Percentiles rank a stretch among this genome's conserved stretches.
These are phyloP conservation scores for Erannis defoliaria DNA, from an alignment of 2,888 invertebrate genomes.

Conservation along the genomic window DNA sequence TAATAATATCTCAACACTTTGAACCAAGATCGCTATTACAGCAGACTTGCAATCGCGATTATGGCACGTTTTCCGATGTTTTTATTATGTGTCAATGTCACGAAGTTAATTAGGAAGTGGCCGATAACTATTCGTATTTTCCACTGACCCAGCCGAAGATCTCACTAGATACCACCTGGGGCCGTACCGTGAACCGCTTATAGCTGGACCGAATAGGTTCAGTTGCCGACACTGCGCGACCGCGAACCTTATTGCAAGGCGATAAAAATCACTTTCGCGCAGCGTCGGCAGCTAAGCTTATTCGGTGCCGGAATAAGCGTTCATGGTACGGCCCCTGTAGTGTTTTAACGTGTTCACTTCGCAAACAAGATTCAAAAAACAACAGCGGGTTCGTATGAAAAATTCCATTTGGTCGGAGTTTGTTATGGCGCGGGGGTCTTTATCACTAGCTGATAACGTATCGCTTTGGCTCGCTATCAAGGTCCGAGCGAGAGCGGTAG, in stretches of 20 bases:
- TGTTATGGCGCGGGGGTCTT: conserved; percentile 61
- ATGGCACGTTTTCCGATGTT: conserved; percentile 16
- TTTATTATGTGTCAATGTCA: conserved; percentile 30
- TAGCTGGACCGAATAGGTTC: too few relatives aligned
- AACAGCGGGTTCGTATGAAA: conserved; percentile 26
- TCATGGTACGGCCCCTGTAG: too few relatives aligned
- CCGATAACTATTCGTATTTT: conserved; percentile 37
- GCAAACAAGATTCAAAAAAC: conserved; percentile 24
- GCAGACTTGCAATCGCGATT: conserved; percentile 1
- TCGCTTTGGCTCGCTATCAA: conserved; percentile 62
- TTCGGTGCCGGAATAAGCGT: too few relatives aligned
- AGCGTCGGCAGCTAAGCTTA: too few relatives aligned
- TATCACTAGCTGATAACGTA: conserved; percentile 64
- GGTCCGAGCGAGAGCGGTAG: conserved; percentile 56
- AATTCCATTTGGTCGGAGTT: conserved; percentile 47
- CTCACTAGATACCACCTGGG: conserved; percentile 1
- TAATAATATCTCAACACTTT: too few relatives aligned
- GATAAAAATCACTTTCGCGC: too few relatives aligned
- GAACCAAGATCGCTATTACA: not conserved
- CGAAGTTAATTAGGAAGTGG: conserved; percentile 37
- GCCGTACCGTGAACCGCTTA: too few relatives aligned
- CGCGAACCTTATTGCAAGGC: too few relatives aligned
- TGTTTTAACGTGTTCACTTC: conserved; percentile 17
- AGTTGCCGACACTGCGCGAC: too few relatives aligned
- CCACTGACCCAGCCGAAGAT: conserved; percentile 30